Percentiles rank a stretch among this genome's conserved stretches.
These are phyloP conservation scores for Corythoichthys intestinalis DNA, from an alignment of 2,113 vertebrate species.

Conservation along the genomic window DNA sequence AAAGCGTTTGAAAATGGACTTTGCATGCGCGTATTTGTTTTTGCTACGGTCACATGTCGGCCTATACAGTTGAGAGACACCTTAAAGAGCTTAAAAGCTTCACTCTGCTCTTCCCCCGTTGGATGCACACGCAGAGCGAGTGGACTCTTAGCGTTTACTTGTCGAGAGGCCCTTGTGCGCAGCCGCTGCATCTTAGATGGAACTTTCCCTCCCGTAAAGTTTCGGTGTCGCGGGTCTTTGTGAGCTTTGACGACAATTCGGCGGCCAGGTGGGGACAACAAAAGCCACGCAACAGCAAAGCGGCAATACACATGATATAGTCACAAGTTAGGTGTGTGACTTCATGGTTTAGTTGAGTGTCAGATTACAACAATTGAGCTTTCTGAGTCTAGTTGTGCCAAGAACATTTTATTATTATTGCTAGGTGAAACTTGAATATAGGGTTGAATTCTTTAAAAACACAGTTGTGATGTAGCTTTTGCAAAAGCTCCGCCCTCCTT, in stretches of 20 bases:
- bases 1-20: neutral
- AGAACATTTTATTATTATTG: no score
- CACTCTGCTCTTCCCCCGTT: neutral
- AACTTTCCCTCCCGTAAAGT: conserved; percentile 25
- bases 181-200: conserved; percentile 15
- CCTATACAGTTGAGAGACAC: neutral
- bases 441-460: no score
- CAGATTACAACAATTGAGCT: neutral
- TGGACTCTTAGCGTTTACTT: neutral
- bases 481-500: no score
- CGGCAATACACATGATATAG: neutral
- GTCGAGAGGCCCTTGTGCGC: neutral
- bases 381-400: neutral
- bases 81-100: neutral
- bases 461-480: no score
- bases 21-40: neutral
- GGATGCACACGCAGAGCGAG: neutral
- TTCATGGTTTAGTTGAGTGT: no score
- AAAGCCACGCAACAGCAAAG: neutral
- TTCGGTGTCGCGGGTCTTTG: conserved; percentile 34
- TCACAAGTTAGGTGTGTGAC: neutral
- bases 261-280: neutral
- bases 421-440: no score
- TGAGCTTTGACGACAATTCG: conserved; percentile 18
- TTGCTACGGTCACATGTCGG: neutral